Conservation (phyloP, 1,140 invertebrate genomes). For the Rhynchophorus ferrugineus region DNA sequence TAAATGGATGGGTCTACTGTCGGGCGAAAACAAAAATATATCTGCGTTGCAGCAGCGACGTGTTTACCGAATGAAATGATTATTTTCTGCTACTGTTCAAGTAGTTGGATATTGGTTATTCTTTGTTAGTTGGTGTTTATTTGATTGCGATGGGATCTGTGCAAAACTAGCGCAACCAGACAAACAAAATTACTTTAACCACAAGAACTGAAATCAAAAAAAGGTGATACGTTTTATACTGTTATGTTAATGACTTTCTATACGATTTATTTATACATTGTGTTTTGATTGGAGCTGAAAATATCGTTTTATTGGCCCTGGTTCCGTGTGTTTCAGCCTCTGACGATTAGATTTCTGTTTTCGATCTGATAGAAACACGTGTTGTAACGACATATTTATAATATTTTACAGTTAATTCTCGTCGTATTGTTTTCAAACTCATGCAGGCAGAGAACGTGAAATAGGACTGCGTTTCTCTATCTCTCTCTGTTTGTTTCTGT, state of each 20-base stretch:
- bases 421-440: too few species aligned
- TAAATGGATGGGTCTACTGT: conserved; percentile 18
- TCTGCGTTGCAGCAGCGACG: too few species aligned
- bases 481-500: too few species aligned
- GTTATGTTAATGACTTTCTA: conserved; percentile 1
- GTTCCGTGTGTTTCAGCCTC: not conserved
- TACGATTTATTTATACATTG: not conserved
- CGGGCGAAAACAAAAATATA: conserved; percentile 19
- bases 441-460: too few species aligned
- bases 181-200: not conserved
- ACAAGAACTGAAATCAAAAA: not conserved
- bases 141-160: too few species aligned
- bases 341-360: not conserved
- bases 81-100: too few species aligned
- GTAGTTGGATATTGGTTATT: too few species aligned
- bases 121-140: too few species aligned
- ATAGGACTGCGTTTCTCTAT: too few species aligned
- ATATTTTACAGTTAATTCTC: too few species aligned
- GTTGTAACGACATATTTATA: not conserved
- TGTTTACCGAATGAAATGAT: not conserved
- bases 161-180: not conserved
- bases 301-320: not conserved
- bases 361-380: not conserved
- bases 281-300: not conserved
- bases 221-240: conserved; percentile 1